Conservation (phyloP, 2,888 invertebrate genomes). For the Odontomyia ornata region DNA sequence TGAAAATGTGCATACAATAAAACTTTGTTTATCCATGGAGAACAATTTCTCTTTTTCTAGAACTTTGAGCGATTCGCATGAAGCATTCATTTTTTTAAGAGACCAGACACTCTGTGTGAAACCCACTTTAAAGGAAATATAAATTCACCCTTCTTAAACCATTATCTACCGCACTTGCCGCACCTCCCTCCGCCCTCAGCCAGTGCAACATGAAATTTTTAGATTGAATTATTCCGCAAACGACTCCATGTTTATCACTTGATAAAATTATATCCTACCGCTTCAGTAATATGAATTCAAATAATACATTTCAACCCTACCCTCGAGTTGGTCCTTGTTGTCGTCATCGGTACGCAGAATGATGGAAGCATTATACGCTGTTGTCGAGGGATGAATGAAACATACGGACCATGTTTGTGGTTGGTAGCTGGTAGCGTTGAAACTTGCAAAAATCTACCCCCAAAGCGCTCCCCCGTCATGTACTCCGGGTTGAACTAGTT, state of each 20-base stretch:
- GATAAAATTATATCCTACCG: slow-evolving; percentile 35
- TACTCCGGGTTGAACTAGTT: background rate
- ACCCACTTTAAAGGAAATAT: no score
- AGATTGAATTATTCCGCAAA: slow-evolving; percentile 34
- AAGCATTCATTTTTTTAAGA: no score
- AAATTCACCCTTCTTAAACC: no score
- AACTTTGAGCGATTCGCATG: no score
- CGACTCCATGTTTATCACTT: slow-evolving; percentile 35
- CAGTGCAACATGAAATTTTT: slow-evolving; percentile 19
- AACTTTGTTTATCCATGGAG: no score
- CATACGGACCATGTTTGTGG: background rate
- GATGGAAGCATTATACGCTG: background rate
- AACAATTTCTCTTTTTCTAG: no score
- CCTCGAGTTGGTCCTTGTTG: background rate
- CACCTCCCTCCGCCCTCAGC: no score
- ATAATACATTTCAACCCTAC: slow-evolving; percentile 36
- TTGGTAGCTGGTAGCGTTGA: background rate
- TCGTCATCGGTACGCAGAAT: background rate
- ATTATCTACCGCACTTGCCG: no score
- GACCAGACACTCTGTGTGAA: no score
- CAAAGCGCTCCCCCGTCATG: background rate
- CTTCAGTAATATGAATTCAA: slow-evolving; percentile 38
- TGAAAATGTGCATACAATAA: no score
- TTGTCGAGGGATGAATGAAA: background rate
- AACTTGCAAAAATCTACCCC: background rate